Conservation (phyloP, 1,140 invertebrate species). For the Medauroidea extradentata region DNA sequence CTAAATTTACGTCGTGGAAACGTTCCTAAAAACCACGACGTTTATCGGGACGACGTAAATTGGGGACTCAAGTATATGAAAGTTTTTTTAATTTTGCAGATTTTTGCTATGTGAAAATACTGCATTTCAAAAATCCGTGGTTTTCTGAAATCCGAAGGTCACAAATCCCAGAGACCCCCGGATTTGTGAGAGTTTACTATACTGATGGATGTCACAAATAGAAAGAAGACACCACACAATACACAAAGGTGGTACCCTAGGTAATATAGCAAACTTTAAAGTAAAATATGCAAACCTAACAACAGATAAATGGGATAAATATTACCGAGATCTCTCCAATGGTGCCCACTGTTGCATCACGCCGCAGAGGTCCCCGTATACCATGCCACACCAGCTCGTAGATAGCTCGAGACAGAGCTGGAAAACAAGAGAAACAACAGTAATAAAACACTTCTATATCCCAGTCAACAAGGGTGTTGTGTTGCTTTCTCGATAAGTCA, state of each 20-base stretch:
- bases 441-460: background rate
- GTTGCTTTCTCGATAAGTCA: background rate
- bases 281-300: constrained; percentile 17
- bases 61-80: background rate
- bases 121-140: too few species aligned
- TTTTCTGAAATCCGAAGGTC: too few species aligned
- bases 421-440: background rate
- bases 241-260: background rate
- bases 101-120: too few species aligned
- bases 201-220: background rate
- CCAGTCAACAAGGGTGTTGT: background rate
- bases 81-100: background rate
- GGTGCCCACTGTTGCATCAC: constrained; percentile 60
- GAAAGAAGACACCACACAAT: background rate
- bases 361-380: constrained; percentile 61
- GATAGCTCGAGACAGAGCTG: constrained; percentile 47
- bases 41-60: too few species aligned
- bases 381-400: constrained; percentile 64
- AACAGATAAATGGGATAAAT: constrained; percentile 22
- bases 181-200: too few species aligned
- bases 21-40: too few species aligned
- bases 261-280: constrained; percentile 4
- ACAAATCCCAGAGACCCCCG: too few species aligned
- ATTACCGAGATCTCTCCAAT: constrained; percentile 66
- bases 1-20: too few species aligned